Evolutionary conservation across 2,797 vertebrate genomes (phyloP).

Genomic region (Cichlasoma orientale): DNA sequence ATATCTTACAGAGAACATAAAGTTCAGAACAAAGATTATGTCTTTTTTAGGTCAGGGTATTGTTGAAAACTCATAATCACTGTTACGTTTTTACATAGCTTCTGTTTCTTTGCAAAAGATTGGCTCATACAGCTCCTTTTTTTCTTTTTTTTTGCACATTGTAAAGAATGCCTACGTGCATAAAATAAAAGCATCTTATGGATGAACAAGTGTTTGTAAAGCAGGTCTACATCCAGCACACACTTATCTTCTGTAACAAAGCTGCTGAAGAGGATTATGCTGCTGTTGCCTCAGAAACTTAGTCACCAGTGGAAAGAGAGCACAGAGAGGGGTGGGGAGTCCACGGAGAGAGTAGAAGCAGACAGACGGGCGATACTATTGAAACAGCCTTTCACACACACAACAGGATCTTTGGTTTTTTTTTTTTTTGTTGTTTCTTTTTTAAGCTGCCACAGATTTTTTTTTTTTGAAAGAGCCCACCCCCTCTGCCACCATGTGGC

Average conservation of each 20-base stretch:
- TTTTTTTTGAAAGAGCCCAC: not conserved
- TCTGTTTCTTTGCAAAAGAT: not conserved
- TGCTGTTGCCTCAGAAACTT: conserved; percentile 64
- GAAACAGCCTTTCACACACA: conserved; percentile 12
- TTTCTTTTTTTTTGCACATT: not conserved
- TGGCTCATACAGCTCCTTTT: not conserved
- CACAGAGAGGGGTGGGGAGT: conserved; percentile 40
- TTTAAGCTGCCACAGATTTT: conserved; percentile 38
- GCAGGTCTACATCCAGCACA: conserved; percentile 59
- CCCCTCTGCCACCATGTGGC: conserved; percentile 61
- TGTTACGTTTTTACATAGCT: not conserved
- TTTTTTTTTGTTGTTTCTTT: conserved; percentile 10
- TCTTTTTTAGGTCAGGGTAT: not conserved
- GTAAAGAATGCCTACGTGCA: not conserved
- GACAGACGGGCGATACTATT: conserved; percentile 19
- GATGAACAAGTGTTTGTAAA: conserved; percentile 39
- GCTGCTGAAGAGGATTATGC: conserved; percentile 76
- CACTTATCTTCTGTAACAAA: conserved; percentile 69
- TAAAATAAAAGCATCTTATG: conserved; percentile 41
- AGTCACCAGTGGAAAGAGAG: conserved; percentile 63
- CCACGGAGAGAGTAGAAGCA: conserved; percentile 19
- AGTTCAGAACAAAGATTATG: conserved; percentile 53
- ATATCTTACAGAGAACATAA: conserved; percentile 53
- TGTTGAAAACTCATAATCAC: not conserved
- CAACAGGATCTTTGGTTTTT: conserved; percentile 17